A percentile compares a stretch with the other conserved stretches of the same genome.
phyloP scores from a whole-genome alignment of 2,113 vertebrate genomes.

The Pavo muticus region DNA sequence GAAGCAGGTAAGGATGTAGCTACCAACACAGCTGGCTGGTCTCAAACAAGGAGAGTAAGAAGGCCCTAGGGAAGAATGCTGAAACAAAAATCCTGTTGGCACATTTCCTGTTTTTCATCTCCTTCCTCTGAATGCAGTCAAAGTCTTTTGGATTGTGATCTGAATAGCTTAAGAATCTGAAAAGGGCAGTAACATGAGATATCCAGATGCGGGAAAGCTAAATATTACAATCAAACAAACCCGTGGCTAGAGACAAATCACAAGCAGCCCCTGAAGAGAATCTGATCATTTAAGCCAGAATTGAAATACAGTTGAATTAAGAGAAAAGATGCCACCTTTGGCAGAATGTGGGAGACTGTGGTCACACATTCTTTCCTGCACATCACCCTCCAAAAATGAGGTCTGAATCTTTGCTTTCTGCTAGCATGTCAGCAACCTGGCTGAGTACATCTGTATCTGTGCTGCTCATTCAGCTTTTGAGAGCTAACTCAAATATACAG shows the following conservation, averaged over 20 bases:
- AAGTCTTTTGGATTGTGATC: neutral
- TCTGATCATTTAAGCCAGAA: neutral
- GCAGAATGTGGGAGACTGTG: neutral
- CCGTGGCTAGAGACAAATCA: neutral
- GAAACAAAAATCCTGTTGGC: neutral
- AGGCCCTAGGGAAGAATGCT: neutral
- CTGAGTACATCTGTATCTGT: neutral
- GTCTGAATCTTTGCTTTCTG: neutral
- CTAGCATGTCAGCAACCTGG: fast-evolving
- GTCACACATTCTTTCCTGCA: neutral
- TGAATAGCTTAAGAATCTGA: neutral
- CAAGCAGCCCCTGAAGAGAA: neutral
- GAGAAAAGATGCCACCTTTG: neutral
- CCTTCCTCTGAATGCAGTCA: neutral
- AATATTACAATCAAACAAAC: neutral
- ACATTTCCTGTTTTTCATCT: neutral
- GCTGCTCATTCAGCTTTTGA: neutral
- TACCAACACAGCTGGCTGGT: neutral
- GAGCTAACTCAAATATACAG: neutral
- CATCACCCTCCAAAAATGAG: neutral
- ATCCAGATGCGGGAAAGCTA: neutral
- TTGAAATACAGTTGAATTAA: neutral
- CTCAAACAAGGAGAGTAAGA: neutral
- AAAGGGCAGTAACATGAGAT: neutral
- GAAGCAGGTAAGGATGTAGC: neutral